These are phyloP conservation scores for Parambassis ranga DNA, from an alignment of 2,797 vertebrate species.

Conservation along the genomic window DNA sequence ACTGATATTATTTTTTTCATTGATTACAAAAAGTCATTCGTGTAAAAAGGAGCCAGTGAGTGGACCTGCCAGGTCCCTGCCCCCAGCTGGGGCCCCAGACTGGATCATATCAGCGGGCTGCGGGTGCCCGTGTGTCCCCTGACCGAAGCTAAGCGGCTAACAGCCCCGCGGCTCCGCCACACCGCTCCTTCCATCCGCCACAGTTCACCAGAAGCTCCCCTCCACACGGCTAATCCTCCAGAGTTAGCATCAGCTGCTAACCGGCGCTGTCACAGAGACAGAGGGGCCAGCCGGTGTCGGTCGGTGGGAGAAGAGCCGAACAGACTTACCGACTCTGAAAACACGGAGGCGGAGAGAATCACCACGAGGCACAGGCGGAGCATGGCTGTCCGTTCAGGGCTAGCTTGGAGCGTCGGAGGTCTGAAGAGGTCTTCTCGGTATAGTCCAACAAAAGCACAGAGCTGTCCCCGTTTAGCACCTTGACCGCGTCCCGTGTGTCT, in stretches of 20 bases:
- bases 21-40: background rate
- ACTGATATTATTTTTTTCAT: no score
- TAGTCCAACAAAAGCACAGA: conserved; percentile 22
- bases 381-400: conserved; percentile 55
- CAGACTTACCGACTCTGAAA: conserved; percentile 81
- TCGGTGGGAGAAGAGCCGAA: no score
- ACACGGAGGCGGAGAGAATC: conserved; percentile 68
- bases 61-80: background rate
- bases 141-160: conserved; percentile 17
- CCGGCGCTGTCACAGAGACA: rapidly evolving
- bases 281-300: background rate
- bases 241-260: no score
- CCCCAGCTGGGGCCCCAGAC: conserved; percentile 39
- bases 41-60: background rate
- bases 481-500: rapidly evolving
- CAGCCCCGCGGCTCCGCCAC: background rate
- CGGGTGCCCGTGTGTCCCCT: background rate
- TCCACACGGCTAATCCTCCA: background rate
- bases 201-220: no score
- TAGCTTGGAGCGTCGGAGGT: no score
- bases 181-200: background rate
- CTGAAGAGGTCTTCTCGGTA: no score
- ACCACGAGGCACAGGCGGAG: conserved; percentile 69
- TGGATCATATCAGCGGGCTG: conserved; percentile 29
- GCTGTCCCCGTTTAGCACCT: background rate